Evolutionary conservation across 2,797 vertebrate genomes (phyloP), one percentile per base, ranked within the genome.

Genomic region (Cossypha niveicapilla): DNA sequence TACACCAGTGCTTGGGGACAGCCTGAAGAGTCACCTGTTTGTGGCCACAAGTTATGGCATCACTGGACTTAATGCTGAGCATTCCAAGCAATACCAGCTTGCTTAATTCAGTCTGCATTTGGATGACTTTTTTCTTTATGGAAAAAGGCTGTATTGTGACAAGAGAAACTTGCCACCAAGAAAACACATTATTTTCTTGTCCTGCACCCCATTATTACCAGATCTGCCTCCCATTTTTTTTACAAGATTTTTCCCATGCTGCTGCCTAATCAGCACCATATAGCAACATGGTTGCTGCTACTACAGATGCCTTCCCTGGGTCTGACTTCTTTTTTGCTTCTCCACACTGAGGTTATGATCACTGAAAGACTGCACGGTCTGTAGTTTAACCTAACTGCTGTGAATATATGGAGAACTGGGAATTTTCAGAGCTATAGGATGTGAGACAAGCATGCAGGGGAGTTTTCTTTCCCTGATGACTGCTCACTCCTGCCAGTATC

Each of bases 171-270:
- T 32, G 30, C 16, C 62, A 66, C 44, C 24, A 35, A 47, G 16
- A 90, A 88, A 90, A 81, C 16, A 90, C 54, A 9, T 42, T 42
- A 65, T 94, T 84, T 96, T 90, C 73, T 86, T 88, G 70, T 90
- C 73, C 62, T 63, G 70, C 23, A 75, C 51, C 27, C 61, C 32
- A 1, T 65, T 84, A 93, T 92, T 93, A 78, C 51, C 7, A 24
- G 45, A 82, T 62, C 37, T 1, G 2, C 44, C 27, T 47, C 27
- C 44, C 35, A 18, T 34, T 60, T 86, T 35, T 85, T 83, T 83
- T 4, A 21, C 11, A 63, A 34, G 24, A 42, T 12, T 75, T 91
- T 80, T 51, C 42, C 37, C 28, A 12, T 53, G 30, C 28, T 73
- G 39, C 50, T n/a, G 35, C 32, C 51, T 62, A 51, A 53, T 77